Base-by-base conservation (phyloP, 2,888 invertebrate genomes). In the Dryomyza anilis region DNA sequence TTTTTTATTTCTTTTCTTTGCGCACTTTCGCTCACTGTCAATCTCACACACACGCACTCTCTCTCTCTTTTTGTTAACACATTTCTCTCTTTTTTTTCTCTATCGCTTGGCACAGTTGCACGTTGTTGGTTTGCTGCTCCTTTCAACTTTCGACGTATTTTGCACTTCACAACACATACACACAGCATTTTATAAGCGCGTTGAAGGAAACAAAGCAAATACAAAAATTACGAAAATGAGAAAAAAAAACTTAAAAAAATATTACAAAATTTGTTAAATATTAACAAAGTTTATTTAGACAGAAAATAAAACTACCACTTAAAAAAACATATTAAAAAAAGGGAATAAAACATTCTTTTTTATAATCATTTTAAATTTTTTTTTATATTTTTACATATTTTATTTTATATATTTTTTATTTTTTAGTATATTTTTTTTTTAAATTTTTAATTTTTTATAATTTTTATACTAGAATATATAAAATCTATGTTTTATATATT, bases 141-240 rank as follows among this genome's bases (percentile, higher is more conserved):
- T 58, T 62, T 56, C 21, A 63, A 53, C 53, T 65, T 63, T 45
- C 64, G 33, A 53, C 43, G 30, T 63, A 57, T 67, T 63, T 64
- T 48, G 53, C 60, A 60, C 62, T 73, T 74, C 77, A 76, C 71
- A 75, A 65, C 76, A 78, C 73, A 67, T 69, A 62, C 64, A 60
- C 58, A 57, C 61, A 39, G 23, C 21, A 3, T n/a, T n/a, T n/a
- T n/a, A n/a, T n/a, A n/a, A n/a, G n/a, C n/a, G n/a, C n/a, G n/a
- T n/a, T n/a, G n/a, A n/a, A n/a, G n/a, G n/a, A n/a, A n/a, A n/a
- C n/a, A n/a, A n/a, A n/a, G n/a, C n/a, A n/a, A n/a, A n/a, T n/a
- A n/a, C n/a, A n/a, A n/a, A n/a, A n/a, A n/a, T n/a, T n/a, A n/a
- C 7, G 21, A 4, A 19, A 48, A 23, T 19, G 23, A 7, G 19